A percentile compares a stretch with the other conserved stretches of the same genome.
These are phyloP conservation scores for Archegozetes longisetosus DNA, from an alignment of 1,140 invertebrate genomes.

Conservation along the genomic window DNA sequence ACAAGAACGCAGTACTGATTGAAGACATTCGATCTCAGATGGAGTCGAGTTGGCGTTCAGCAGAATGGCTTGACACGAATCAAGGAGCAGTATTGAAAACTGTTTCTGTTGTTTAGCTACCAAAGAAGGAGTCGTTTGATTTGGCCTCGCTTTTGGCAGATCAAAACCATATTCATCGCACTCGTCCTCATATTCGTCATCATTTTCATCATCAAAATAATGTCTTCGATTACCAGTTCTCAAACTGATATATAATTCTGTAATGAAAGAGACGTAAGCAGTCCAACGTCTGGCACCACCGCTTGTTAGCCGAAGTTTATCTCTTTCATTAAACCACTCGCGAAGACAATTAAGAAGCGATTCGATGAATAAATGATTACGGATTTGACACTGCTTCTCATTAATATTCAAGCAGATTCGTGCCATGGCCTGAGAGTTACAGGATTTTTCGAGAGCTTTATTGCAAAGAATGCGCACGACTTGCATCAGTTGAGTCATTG, in stretches of 20 bases:
- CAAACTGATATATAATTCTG: constrained; percentile 47
- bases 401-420: constrained; percentile 65
- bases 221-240: neutral
- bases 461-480: constrained; percentile 59
- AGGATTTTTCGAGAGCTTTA: constrained; percentile 54
- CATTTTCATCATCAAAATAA: neutral
- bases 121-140: neutral
- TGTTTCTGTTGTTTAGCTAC: constrained; percentile 9
- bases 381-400: constrained; percentile 63
- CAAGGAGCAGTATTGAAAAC: constrained; percentile 32
- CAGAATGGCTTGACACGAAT: constrained; percentile 32
- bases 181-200: neutral
- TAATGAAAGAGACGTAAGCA: constrained; percentile 69
- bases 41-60: constrained; percentile 16
- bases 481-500: constrained; percentile 61
- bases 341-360: constrained; percentile 70
- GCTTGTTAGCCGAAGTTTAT: constrained; percentile 27
- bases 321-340: constrained; percentile 71
- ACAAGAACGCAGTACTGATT: constrained; percentile 66
- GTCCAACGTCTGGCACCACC: constrained; percentile 41
- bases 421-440: constrained; percentile 57
- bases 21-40: constrained; percentile 60
- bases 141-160: neutral
- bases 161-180: constrained; percentile 42
- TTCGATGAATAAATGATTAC: constrained; percentile 47